Percentiles rank a stretch among this genome's conserved stretches.
Conservation (phyloP, 2,888 invertebrate species). For the Chydorus sphaericus region DNA sequence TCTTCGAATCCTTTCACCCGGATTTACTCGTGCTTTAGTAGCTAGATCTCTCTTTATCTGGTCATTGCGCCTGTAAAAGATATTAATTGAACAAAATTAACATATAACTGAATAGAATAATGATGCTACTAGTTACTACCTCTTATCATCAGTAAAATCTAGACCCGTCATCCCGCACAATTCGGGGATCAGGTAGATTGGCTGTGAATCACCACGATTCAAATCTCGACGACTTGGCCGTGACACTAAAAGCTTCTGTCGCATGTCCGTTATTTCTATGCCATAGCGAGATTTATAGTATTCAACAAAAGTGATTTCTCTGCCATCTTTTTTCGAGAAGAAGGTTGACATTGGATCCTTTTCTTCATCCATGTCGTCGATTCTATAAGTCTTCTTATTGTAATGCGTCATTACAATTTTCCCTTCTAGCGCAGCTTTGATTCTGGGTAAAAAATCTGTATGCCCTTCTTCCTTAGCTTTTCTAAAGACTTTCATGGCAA, state of each 20-base stretch:
- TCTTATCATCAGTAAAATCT: conserved; percentile 38
- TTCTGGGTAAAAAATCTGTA: not conserved
- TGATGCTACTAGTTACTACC: not conserved
- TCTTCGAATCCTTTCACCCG: too few species aligned
- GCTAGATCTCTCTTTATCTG: too few species aligned
- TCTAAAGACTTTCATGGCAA: conserved; percentile 23
- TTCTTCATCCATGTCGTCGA: conserved; percentile 56
- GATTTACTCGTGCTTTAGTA: too few species aligned
- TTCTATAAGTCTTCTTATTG: conserved; percentile 34
- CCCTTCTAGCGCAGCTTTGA: conserved; percentile 18
- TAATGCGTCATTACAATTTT: conserved; percentile 21
- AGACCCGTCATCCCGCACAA: conserved; percentile 71
- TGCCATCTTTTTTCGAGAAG: conserved; percentile 34
- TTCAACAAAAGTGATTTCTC: conserved; percentile 38
- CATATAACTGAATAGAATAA: too few species aligned
- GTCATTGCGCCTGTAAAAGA: too few species aligned
- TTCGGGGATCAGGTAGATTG: conserved; percentile 66
- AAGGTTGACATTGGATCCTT: conserved; percentile 45
- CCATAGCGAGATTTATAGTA: conserved; percentile 55
- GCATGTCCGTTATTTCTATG: conserved; percentile 41
- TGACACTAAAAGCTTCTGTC: conserved; percentile 67
- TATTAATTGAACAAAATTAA: too few species aligned
- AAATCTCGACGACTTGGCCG: conserved; percentile 45
- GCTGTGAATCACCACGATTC: conserved; percentile 49
- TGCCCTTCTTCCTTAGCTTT: too few species aligned